Evolutionary conservation across 2,797 vertebrate genomes (phyloP), one percentile per base, ranked within the genome.

Genomic region (Delichon dasypus): DNA sequence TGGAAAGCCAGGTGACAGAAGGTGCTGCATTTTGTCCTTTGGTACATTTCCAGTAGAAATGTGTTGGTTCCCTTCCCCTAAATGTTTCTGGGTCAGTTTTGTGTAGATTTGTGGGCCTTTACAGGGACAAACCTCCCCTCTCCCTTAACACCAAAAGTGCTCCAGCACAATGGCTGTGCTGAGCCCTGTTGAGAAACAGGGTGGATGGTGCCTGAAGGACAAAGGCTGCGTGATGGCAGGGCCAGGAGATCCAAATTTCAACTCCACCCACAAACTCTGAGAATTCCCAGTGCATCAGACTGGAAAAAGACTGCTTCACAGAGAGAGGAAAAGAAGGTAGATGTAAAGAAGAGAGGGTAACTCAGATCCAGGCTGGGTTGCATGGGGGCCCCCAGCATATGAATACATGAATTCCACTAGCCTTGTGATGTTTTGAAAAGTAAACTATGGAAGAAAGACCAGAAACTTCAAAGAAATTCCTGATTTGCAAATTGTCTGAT

Each of bases 391-490:
- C 90, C 88, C 86, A 88, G 92, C 79, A 73, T 40, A 88, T 51
- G 81, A 96, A 94, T 93, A 89, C 61, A 93, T 94, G 92, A 96
- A 91, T 89, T 92, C 91, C 94, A 82, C 87, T 91, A 57, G 93
- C 53, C 77, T 97, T 96, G 95, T 96, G 94, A 95, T 94, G 85
- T 89, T 97, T 97, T 94, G 85, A 97, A 96, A 96, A 96, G 94
- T 96, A 97, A 97, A 96, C 95, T 88, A 94, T 94, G 55, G 74
- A 95, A 92, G 73, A 89, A 94, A 95, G 93, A 93, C 57, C 34
- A 94, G 91, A 88, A 96, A 93, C 96, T 97, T 98, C 96, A 96
- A 97, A 97, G 92, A 92, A 89, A 85, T 97, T 96, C 91, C 94
- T 93, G 87, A 94, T 97, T 96, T 96, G 94, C 89, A 97, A 96